A percentile compares a stretch with the other conserved stretches of the same genome.
Evolutionary conservation across 2,113 vertebrate species (phyloP).

Genomic region (Halichoerus grypus): DNA sequence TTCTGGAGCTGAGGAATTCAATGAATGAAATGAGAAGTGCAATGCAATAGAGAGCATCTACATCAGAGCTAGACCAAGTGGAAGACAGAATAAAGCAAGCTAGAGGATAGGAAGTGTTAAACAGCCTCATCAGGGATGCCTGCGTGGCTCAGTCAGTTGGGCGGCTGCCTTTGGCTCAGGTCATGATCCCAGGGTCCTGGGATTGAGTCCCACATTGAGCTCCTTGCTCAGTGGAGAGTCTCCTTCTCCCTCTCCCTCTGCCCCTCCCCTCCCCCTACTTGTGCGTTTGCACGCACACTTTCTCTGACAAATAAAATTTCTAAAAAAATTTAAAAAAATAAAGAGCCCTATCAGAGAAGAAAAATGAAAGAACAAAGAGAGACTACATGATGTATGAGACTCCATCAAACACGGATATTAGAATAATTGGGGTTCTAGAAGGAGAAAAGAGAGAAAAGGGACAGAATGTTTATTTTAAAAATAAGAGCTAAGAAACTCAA

Average conservation of each 20-base stretch:
- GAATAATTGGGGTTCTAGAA: background rate
- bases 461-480: background rate
- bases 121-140: background rate
- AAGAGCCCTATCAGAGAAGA: background rate
- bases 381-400: background rate
- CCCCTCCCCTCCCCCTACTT: too few relatives aligned
- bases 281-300: too few relatives aligned
- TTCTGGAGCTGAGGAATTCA: background rate
- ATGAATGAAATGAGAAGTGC: background rate
- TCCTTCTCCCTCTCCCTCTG: too few relatives aligned
- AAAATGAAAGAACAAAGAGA: background rate
- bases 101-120: background rate
- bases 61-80: background rate
- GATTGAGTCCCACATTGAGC: too few relatives aligned
- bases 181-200: too few relatives aligned
- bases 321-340: background rate
- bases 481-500: background rate
- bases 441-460: background rate
- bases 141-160: too few relatives aligned
- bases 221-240: too few relatives aligned
- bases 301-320: too few relatives aligned
- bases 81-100: background rate
- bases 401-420: background rate
- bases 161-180: too few relatives aligned
- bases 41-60: background rate